Percentiles rank a stretch among this genome's conserved stretches.
phyloP scores from a whole-genome alignment of 1,140 invertebrate genomes.

The Aporrectodea caliginosa region DNA sequence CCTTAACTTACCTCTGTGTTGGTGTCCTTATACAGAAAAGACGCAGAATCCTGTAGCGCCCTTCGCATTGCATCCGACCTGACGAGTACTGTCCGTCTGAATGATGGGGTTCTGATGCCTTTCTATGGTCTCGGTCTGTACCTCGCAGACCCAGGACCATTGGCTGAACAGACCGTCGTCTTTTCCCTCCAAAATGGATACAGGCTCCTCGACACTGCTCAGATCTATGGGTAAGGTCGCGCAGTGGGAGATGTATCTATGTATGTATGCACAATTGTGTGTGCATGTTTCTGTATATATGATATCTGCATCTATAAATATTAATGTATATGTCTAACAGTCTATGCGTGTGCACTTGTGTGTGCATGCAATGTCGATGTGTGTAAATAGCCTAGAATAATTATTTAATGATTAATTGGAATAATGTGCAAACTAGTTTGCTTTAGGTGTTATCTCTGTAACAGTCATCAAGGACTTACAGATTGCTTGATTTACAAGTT shows the following conservation, averaged over 20 bases:
- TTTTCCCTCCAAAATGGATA: constrained; percentile 39
- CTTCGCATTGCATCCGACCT: background rate
- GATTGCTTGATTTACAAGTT: too few species aligned
- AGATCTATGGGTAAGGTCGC: constrained; percentile 36
- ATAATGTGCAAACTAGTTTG: too few species aligned
- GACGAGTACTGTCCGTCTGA: constrained; percentile 31
- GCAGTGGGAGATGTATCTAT: background rate
- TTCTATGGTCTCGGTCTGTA: constrained; percentile 40
- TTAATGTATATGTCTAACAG: too few species aligned
- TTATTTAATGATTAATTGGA: too few species aligned
- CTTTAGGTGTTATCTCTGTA: too few species aligned
- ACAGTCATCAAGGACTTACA: too few species aligned
- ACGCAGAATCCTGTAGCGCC: background rate
- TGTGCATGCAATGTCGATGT: too few species aligned
- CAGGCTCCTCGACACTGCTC: constrained; percentile 41
- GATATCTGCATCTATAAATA: too few species aligned
- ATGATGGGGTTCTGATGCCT: constrained; percentile 40
- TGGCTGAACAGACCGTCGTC: constrained; percentile 27
- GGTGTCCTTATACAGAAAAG: too few species aligned
- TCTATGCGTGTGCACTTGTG: too few species aligned
- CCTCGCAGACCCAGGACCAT: constrained; percentile 6
- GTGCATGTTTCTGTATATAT: background rate
- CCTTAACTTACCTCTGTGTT: too few species aligned
- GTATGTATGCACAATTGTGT: background rate
- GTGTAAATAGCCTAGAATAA: too few species aligned